Percentiles rank a stretch among this genome's conserved stretches.
Conservation (phyloP, 2,113 vertebrate species). For the Platycercus adscitus region DNA sequence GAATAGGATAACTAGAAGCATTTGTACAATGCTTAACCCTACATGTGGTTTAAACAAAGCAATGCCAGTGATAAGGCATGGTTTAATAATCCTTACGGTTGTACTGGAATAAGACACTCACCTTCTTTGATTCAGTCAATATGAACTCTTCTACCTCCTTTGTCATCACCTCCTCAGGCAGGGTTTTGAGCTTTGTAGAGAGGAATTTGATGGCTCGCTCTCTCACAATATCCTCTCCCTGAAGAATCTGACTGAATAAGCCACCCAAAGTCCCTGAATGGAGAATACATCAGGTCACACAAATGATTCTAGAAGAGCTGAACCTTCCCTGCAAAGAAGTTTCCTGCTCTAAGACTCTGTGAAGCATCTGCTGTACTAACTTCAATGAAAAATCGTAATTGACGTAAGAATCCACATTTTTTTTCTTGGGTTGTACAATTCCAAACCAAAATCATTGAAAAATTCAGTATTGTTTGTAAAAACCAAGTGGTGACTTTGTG, state of each 20-base stretch:
- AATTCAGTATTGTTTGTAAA: not conserved
- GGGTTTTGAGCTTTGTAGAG: slow-evolving; percentile 89
- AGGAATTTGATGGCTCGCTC: slow-evolving; percentile 97
- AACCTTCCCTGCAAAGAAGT: not conserved
- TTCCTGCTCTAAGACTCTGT: not conserved
- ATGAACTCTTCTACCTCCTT: slow-evolving; percentile 96
- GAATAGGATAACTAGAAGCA: rapidly evolving
- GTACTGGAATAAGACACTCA: slow-evolving; percentile 19
- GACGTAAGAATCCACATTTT: not conserved
- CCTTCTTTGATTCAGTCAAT: slow-evolving; percentile 94
- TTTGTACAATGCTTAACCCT: not conserved
- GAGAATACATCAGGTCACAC: not conserved
- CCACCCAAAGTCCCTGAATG: slow-evolving; percentile 91
- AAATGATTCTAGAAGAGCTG: not conserved
- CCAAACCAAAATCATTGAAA: not conserved
- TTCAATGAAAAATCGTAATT: rapidly evolving
- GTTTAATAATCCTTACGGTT: not conserved
- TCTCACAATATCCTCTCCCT: slow-evolving; percentile 95
- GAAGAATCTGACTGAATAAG: slow-evolving; percentile 97
- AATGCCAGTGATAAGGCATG: not conserved
- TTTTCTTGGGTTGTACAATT: not conserved
- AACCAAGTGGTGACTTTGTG: not conserved
- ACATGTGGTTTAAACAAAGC: not conserved
- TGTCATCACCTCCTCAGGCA: slow-evolving; percentile 92
- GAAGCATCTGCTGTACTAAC: not conserved